Base-by-base conservation (phyloP, 1,140 invertebrate species). In the Coelopa frigida region DNA sequence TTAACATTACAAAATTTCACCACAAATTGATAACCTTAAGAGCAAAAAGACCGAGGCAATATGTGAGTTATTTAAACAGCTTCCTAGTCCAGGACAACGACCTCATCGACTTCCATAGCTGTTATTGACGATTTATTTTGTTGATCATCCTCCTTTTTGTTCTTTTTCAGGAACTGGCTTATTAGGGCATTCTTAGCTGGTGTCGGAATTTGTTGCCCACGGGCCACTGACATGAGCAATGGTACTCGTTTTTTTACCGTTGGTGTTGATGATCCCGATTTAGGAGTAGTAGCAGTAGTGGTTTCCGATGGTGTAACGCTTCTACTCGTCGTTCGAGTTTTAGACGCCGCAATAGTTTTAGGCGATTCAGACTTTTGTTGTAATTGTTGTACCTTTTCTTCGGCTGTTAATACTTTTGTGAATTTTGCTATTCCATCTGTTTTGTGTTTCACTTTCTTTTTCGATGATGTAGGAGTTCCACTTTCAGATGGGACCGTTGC, bases 91-190 rank as follows among this genome's bases (percentile, higher is more conserved):
- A 50, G 18, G 22, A 46, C 38, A 11, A 50, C 39, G 11, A 50
- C 44, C 29, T 46, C 44, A 15, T 36, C 39, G 12, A 27, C 39
- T 17, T 37, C 44, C 21, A 14, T 11, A 12, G 33, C 14, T 31
- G 33, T 17, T 26, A 29, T 40, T 21, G 27, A 17, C 15, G 42
- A 24, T n/a, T n/a, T n/a, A n/a, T n/a, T n/a, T n/a, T n/a, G n/a
- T n/a, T n/a, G n/a, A n/a, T n/a, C n/a, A 5, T 26, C 11, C 3
- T 14, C 3, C 8, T 18, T 26, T n/a, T 44, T 32, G 21, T 44
- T 32, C 15, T 72, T 75, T 44, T 77, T 75, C 10, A 78, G 73
- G 52, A 75, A 80, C 45, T 78, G 72, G 5, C 76, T 78, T 7
- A 80, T 77, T 3, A 77, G 53, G 0, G 60, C 60, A 23, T 68